Evolutionary conservation across 53 echinoderm and acorn worm species (phyloP).

Genomic region (Astropecten irregularis): DNA sequence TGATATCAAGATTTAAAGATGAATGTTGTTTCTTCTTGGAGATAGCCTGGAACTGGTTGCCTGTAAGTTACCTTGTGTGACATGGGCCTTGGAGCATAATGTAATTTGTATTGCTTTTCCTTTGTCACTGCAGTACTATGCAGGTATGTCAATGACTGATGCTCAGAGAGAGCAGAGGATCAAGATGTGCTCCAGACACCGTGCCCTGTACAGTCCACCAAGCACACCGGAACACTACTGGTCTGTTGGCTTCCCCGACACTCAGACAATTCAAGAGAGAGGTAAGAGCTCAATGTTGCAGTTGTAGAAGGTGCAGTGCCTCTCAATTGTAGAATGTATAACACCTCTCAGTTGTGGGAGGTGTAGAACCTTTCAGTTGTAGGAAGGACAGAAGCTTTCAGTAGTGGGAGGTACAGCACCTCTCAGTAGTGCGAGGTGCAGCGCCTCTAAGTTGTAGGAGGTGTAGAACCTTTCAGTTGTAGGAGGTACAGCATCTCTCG

Average conservation of each 20-base stretch:
- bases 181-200: slow-evolving; percentile 80
- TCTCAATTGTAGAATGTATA: neutral
- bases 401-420: too few species aligned
- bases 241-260: slow-evolving; percentile 92
- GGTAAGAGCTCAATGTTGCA: slow-evolving; percentile 39
- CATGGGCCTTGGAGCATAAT: too few species aligned
- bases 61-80: too few species aligned
- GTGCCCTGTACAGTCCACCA: slow-evolving; percentile 77
- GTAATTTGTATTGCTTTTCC: too few species aligned
- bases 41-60: too few species aligned
- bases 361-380: neutral
- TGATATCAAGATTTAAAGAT: too few species aligned
- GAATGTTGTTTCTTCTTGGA: too few species aligned
- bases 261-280: slow-evolving; percentile 78
- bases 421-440: neutral
- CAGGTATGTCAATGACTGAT: slow-evolving; percentile 59
- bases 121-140: slow-evolving; percentile 80
- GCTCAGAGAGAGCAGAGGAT: slow-evolving; percentile 70
- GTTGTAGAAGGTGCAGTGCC: too few species aligned
- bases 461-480: neutral
- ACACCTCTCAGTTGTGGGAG: neutral
- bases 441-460: neutral
- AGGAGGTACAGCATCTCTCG: too few species aligned
- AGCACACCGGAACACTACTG: slow-evolving; percentile 90
- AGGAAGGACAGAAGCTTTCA: too few species aligned